These are phyloP conservation scores for Cancer borealis DNA, from an alignment of 2,888 invertebrate genomes.

Conservation along the genomic window DNA sequence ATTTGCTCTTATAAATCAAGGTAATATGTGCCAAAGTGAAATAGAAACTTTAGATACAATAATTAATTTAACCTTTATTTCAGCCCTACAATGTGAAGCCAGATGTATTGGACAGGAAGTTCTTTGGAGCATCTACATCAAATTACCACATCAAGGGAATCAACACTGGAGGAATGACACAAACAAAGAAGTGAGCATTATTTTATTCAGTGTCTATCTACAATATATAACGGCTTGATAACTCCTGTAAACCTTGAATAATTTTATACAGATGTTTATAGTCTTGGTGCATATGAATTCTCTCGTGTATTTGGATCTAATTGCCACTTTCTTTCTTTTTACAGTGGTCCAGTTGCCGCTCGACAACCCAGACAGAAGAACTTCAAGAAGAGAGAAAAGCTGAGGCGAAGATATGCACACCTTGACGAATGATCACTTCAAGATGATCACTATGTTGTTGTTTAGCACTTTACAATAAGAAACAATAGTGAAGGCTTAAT, in stretches of 20 bases:
- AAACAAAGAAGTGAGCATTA: not conserved
- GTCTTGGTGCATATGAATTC: not conserved
- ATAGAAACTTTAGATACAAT: not conserved
- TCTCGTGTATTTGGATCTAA: not conserved
- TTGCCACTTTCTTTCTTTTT: not conserved
- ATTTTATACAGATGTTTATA: not conserved
- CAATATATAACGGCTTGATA: not conserved
- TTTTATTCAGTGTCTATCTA: not conserved
- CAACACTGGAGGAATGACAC: conserved; percentile 23
- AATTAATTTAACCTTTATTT: not conserved
- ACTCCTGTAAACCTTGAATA: not conserved
- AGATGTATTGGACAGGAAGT: conserved; percentile 57
- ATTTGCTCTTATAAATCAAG: no score
- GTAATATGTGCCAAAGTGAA: no score
- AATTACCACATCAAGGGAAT: conserved; percentile 61
- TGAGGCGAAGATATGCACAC: conserved; percentile 64
- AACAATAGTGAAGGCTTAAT: conserved; percentile 14
- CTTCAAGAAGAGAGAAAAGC: conserved; percentile 71
- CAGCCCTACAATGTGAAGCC: conserved; percentile 62
- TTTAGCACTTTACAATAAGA: not conserved
- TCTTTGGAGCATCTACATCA: conserved; percentile 50
- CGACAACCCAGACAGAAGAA: conserved; percentile 62
- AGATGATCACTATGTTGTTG: not conserved
- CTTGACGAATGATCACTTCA: conserved; percentile 56
- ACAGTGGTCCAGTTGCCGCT: not conserved